Conservation (phyloP, 1,140 invertebrate genomes). For the Atta cephalotes region DNA sequence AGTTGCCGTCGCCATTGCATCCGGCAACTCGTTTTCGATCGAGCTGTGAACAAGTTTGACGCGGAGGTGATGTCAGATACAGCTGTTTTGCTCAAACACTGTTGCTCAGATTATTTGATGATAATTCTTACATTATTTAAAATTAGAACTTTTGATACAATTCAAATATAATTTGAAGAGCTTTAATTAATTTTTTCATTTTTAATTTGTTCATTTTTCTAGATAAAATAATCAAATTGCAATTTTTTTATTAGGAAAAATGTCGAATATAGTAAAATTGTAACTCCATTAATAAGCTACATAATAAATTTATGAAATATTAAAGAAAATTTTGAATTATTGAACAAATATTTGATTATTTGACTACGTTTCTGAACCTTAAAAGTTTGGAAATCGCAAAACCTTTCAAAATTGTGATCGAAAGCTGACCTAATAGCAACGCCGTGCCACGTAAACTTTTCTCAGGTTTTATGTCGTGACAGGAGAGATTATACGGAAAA, state of each 20-base stretch:
- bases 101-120: not conserved
- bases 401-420: constrained; percentile 1
- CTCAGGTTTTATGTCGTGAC: constrained; percentile 20
- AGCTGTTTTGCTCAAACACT: not conserved
- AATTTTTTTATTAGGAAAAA: not conserved
- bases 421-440: not conserved
- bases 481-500: constrained; percentile 43
- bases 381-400: not conserved
- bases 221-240: not conserved
- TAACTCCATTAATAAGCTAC: not conserved
- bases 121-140: not conserved
- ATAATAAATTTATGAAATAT: not conserved
- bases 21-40: constrained; percentile 36
- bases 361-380: not conserved
- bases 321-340: not conserved
- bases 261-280: not conserved
- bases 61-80: not conserved
- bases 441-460: constrained; percentile 1
- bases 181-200: not conserved
- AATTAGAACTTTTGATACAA: not conserved
- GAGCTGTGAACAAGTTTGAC: not conserved
- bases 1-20: constrained; percentile 38
- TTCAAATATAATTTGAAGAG: not conserved
- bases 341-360: not conserved
- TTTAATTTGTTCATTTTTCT: constrained; percentile 1